Percentiles rank a stretch among this genome's conserved stretches.
Conservation (phyloP, 1,140 invertebrate genomes). For the Lordiphosa collinella region DNA sequence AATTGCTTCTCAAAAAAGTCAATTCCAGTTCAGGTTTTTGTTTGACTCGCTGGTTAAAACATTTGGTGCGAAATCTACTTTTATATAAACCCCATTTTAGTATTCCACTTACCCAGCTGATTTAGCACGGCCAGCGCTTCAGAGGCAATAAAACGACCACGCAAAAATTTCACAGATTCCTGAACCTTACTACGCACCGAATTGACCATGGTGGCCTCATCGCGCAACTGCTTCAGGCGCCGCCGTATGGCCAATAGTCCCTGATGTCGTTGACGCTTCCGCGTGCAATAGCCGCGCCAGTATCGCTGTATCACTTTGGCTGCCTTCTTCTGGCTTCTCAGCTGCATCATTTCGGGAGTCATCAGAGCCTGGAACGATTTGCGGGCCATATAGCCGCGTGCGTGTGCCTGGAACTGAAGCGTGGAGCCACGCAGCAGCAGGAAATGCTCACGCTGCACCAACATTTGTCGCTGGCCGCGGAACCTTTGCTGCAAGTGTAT, state of each 20-base stretch:
- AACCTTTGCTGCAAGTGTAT: constrained; percentile 80
- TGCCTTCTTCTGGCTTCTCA: constrained; percentile 80
- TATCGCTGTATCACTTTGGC: constrained; percentile 84
- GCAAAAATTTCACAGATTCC: constrained; percentile 57
- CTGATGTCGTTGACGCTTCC: constrained; percentile 63
- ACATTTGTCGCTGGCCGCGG: constrained; percentile 78
- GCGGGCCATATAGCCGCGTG: constrained; percentile 81
- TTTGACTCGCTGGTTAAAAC: too few relatives aligned
- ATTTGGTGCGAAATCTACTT: too few relatives aligned
- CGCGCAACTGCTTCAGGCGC: constrained; percentile 79
- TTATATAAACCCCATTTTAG: constrained; percentile 1
- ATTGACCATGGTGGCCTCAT: constrained; percentile 80
- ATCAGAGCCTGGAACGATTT: constrained; percentile 78
- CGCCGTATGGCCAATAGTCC: constrained; percentile 80
- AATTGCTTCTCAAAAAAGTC: too few relatives aligned
- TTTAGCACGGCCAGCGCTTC: constrained; percentile 61
- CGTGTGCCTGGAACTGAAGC: constrained; percentile 79
- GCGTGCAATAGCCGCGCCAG: constrained; percentile 83
- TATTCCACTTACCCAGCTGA: constrained; percentile 50
- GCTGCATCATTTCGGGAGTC: constrained; percentile 79
- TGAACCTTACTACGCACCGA: constrained; percentile 71
- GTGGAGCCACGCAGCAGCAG: constrained; percentile 33
- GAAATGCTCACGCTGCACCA: constrained; percentile 40
- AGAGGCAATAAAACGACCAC: constrained; percentile 58
- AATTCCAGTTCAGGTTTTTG: too few relatives aligned